Percentiles rank a stretch among this genome's conserved stretches.
These are phyloP conservation scores for Sitta carolinensis DNA, from an alignment of 2,797 vertebrate genomes.

Conservation along the genomic window DNA sequence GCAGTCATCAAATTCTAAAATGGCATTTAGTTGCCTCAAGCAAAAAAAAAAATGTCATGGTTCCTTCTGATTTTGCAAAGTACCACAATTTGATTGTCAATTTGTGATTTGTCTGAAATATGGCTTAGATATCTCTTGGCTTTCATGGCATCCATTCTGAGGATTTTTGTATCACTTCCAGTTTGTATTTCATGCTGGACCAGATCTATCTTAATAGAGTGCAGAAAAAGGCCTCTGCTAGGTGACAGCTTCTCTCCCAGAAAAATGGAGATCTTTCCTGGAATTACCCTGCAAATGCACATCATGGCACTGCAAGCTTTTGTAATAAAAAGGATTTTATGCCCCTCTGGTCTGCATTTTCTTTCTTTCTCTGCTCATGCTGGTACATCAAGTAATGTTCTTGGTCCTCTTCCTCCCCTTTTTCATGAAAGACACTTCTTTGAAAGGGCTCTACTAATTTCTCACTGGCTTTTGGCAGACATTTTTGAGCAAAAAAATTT, in stretches of 20 bases:
- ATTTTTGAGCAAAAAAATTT: neutral
- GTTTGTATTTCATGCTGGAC: neutral
- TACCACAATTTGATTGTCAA: neutral
- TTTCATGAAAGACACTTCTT: neutral
- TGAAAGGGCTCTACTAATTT: neutral
- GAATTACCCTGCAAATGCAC: neutral
- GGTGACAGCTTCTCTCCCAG: neutral
- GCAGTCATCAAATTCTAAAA: conserved; percentile 28
- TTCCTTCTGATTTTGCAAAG: conserved; percentile 16
- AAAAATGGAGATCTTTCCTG: neutral
- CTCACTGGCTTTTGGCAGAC: neutral
- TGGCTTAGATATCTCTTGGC: neutral
- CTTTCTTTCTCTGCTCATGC: neutral
- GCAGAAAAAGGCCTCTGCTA: neutral
- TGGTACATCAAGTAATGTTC: neutral
- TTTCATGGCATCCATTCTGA: neutral
- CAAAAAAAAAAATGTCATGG: neutral
- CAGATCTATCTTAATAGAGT: neutral
- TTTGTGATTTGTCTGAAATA: conserved; percentile 10
- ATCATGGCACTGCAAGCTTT: neutral
- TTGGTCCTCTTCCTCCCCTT: neutral
- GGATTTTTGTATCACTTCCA: neutral
- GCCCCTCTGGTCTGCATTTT: neutral
- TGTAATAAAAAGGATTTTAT: neutral
- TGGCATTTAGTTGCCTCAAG: conserved; percentile 20